These are phyloP conservation scores for Clarias magur DNA, from an alignment of 2,113 vertebrate genomes.

Conservation along the genomic window DNA sequence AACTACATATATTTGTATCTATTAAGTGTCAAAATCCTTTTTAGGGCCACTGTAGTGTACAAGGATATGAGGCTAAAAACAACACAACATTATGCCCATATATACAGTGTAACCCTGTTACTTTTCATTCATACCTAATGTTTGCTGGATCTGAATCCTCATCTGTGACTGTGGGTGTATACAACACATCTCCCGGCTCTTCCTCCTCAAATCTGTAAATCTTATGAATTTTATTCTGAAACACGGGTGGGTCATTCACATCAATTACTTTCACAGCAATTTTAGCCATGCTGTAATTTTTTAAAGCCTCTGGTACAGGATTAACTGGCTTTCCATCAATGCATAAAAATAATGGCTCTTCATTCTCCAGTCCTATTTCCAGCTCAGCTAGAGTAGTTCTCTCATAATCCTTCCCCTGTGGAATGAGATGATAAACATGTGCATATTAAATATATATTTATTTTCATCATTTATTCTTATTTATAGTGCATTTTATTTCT, in stretches of 20 bases:
- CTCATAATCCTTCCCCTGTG: constrained; percentile 73
- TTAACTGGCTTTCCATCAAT: background rate
- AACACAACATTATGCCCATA: background rate
- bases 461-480: too few species aligned
- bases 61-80: background rate
- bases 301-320: background rate
- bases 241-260: constrained; percentile 70
- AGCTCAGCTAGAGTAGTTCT: constrained; percentile 33
- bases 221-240: background rate
- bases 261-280: constrained; percentile 65
- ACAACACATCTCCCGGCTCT: constrained; percentile 65
- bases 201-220: constrained; percentile 66
- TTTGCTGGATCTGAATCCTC: constrained; percentile 54
- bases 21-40: too few species aligned
- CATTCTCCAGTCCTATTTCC: constrained; percentile 69
- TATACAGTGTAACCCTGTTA: background rate
- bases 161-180: constrained; percentile 62
- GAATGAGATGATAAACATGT: background rate
- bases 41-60: too few species aligned
- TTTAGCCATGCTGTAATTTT: background rate
- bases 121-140: constrained; percentile 55
- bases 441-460: background rate
- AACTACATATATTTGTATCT: too few species aligned
- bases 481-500: too few species aligned
- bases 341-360: constrained; percentile 69